These are phyloP conservation scores for Pangasius krempfi DNA, from an alignment of 2,797 vertebrate genomes.

Conservation along the genomic window DNA sequence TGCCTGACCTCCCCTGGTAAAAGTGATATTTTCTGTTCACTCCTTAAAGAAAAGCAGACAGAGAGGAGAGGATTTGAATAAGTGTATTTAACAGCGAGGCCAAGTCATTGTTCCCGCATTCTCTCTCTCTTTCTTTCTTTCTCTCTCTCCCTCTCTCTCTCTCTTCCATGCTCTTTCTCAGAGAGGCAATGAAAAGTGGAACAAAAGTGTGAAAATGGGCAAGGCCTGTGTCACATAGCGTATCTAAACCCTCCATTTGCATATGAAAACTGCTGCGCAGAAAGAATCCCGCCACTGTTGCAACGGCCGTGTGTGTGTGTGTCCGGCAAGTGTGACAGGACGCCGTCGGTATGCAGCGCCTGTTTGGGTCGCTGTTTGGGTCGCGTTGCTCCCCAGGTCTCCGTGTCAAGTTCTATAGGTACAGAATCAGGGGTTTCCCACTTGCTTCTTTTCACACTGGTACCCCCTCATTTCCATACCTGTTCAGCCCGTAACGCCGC, in stretches of 20 bases:
- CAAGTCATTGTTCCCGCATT: constrained; percentile 62
- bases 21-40: constrained; percentile 56
- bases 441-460: constrained; percentile 48
- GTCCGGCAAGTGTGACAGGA: constrained; percentile 71
- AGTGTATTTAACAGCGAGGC: constrained; percentile 72
- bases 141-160: constrained; percentile 58
- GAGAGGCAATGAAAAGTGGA: constrained; percentile 76
- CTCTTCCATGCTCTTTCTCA: constrained; percentile 41
- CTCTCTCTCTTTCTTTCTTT: constrained; percentile 18
- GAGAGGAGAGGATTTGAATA: constrained; percentile 69
- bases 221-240: constrained; percentile 82
- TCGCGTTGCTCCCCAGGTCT: constrained; percentile 43
- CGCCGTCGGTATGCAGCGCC: constrained; percentile 66
- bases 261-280: constrained; percentile 80
- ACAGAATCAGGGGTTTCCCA: constrained; percentile 65
- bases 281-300: constrained; percentile 79
- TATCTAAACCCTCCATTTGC: constrained; percentile 83
- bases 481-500: constrained; percentile 49
- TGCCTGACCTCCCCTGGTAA: constrained; percentile 61
- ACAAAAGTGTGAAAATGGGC: constrained; percentile 79
- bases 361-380: constrained; percentile 68
- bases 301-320: constrained; percentile 66
- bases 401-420: constrained; percentile 63
- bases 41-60: constrained; percentile 68
- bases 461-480: constrained; percentile 70